Conservation (phyloP, 2,888 invertebrate genomes). For the Azorinus chamasolen region DNA sequence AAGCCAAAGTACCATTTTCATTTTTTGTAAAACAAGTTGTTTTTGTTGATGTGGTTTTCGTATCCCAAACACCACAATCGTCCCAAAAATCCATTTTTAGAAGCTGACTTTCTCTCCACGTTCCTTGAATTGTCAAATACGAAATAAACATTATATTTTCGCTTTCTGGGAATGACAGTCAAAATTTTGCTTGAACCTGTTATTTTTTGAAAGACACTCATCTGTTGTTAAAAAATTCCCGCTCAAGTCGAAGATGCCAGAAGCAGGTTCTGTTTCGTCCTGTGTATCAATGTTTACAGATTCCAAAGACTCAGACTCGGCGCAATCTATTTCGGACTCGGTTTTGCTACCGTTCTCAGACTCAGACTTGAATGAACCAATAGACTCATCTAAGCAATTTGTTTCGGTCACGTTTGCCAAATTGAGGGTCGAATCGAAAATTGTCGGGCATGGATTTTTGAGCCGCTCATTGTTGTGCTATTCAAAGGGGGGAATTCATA, state of each 20-base stretch:
- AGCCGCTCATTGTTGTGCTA: background rate
- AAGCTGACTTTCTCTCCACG: background rate
- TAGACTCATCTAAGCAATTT: too few relatives aligned
- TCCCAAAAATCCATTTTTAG: conserved; percentile 11
- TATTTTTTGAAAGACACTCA: background rate
- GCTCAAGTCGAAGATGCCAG: too few relatives aligned
- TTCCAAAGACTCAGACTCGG: too few relatives aligned
- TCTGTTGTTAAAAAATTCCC: too few relatives aligned
- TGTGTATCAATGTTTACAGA: too few relatives aligned
- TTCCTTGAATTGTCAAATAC: conserved; percentile 11
- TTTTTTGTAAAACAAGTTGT: conserved; percentile 15
- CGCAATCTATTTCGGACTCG: too few relatives aligned
- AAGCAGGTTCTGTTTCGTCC: too few relatives aligned
- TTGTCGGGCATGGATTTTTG: background rate
- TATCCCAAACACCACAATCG: conserved; percentile 19
- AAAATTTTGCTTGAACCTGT: background rate
- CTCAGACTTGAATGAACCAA: too few relatives aligned
- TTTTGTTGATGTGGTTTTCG: conserved; percentile 12
- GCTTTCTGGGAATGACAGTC: conserved; percentile 2
- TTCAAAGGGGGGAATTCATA: background rate
- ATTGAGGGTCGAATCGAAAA: background rate
- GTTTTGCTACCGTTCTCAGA: too few relatives aligned
- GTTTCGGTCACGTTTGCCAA: background rate
- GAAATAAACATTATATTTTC: conserved; percentile 10
- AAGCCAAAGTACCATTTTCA: background rate